Evolutionary conservation across 2,888 invertebrate genomes (phyloP).

Genomic region (Platycheirus rosarum): DNA sequence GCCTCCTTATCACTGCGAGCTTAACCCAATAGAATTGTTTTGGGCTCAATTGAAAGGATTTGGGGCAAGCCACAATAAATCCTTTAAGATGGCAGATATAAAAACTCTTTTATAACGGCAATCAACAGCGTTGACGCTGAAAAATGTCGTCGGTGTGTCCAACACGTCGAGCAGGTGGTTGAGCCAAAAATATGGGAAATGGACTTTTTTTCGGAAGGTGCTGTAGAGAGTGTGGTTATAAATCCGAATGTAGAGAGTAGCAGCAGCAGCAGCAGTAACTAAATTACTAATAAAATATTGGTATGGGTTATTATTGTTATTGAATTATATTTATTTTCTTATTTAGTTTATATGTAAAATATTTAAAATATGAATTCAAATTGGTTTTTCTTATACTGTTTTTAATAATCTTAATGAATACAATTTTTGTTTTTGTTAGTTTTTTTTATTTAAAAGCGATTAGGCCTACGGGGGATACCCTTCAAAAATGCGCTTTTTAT

Average conservation of each 20-base stretch:
- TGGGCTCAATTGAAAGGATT: constrained; percentile 30
- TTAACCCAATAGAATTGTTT: constrained; percentile 14
- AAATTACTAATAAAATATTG: too few species aligned
- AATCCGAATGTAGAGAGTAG: neutral
- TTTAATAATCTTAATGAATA: too few species aligned
- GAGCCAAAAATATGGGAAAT: constrained; percentile 12
- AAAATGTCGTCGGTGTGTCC: constrained; percentile 6
- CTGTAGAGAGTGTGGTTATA: neutral
- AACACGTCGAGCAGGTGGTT: constrained; percentile 4
- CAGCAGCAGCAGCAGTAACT: neutral
- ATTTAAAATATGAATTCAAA: too few species aligned
- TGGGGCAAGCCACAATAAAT: constrained; percentile 7
- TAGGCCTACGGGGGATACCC: too few species aligned
- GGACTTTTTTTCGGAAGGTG: neutral
- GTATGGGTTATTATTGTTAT: too few species aligned
- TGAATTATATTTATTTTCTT: too few species aligned
- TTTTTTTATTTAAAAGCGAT: too few species aligned
- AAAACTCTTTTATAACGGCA: neutral
- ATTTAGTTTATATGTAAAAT: too few species aligned
- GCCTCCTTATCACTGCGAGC: constrained; percentile 24
- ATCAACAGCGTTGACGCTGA: neutral
- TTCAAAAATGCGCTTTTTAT: too few species aligned
- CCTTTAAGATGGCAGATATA: constrained; percentile 9
- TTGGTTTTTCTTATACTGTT: too few species aligned
- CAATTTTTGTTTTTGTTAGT: too few species aligned